These are phyloP conservation scores for Sarcophilus harrisii DNA, from an alignment of 2,797 vertebrate genomes.

Conservation along the genomic window DNA sequence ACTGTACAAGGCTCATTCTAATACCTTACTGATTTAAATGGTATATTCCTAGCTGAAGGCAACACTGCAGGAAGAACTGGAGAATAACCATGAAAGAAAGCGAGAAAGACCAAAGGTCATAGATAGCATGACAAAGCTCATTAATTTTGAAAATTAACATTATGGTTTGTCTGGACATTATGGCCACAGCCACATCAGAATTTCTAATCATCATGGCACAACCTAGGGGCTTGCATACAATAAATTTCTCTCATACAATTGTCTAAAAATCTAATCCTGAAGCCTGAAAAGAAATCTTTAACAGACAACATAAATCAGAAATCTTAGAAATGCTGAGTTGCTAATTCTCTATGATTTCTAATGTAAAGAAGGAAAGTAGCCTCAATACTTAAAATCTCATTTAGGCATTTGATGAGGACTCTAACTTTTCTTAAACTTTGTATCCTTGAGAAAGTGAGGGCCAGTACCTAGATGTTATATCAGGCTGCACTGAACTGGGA, in stretches of 20 bases:
- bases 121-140: background rate
- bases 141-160: background rate
- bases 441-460: background rate
- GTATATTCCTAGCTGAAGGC: conserved; percentile 65
- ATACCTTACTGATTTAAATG: conserved; percentile 73
- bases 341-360: conserved; percentile 41
- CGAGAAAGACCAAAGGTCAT: background rate
- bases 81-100: conserved; percentile 21
- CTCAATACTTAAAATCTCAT: conserved; percentile 9
- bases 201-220: background rate
- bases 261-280: conserved; percentile 48
- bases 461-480: background rate
- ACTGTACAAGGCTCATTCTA: conserved; percentile 73
- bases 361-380: conserved; percentile 39
- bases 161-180: accelerated
- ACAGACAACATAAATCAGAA: conserved; percentile 16
- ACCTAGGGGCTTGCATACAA: background rate
- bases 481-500: background rate
- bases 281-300: conserved; percentile 41
- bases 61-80: conserved; percentile 61
- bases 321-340: conserved; percentile 27
- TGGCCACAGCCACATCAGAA: background rate
- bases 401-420: conserved; percentile 13
- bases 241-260: background rate
- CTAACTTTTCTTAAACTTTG: conserved; percentile 28